Base-by-base conservation (phyloP, 2,113 vertebrate genomes). In the Colinus virginianus region DNA sequence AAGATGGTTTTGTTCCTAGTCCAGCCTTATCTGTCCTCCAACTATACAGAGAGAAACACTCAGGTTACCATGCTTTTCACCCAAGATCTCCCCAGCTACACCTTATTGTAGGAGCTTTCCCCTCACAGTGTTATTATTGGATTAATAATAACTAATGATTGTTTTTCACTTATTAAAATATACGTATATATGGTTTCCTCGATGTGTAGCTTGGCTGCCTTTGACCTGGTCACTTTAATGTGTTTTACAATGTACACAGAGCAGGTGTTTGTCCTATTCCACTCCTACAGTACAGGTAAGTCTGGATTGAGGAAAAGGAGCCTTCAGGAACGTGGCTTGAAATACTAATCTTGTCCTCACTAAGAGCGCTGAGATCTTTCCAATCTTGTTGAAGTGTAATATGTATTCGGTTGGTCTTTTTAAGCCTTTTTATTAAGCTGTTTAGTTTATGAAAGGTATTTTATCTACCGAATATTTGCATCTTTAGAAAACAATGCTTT, bases 361-460 rank as follows among this genome's bases (percentile, higher is more conserved):
- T 16, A 26, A 23, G 19, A 62, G 22, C 43, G n/a, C 53, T 10
- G 23, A 42, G 76, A 40, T 4, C 16, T 43, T 7, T 2, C 17
- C 7, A 7, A 23, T 6, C 45, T 56, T 48, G 9, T 48, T 63
- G 74, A 48, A 75, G 38, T 10, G 15, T 5, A 11, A 3, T 2
- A 0, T 2, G 0, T 23, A 25, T 22, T 49, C 12, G 23, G 23
- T 49, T 13, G 48, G 3, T 7, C 7, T 42, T 62, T 43, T 4
- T 18, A 25, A 46, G 7, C 11, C 19, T 38, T 11, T 3, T 68
- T 38, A 4, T 43, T 11, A 9, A 40, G 34, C 34, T 48, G 2
- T 17, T 42, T 45, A 7, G 15, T 8, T 74, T 19, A 2, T 21
- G 38, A 28, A 21, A 21, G 34, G 4, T 25, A 4, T 9, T 34